phyloP scores from a whole-genome alignment of 2,797 vertebrate species.

The Oophaga sylvatica region DNA sequence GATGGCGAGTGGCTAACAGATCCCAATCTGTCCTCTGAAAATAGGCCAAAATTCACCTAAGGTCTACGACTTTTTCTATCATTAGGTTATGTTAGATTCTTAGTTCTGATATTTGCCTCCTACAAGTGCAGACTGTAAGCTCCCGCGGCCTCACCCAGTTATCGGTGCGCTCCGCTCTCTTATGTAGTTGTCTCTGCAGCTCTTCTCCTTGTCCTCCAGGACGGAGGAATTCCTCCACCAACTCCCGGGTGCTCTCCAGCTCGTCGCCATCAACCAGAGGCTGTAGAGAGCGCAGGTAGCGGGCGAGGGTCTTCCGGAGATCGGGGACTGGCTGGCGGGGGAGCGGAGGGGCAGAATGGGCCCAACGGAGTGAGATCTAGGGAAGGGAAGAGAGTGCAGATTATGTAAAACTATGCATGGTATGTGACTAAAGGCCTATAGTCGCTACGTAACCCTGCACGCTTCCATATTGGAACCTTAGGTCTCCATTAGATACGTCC shows the following conservation, averaged over 20 bases:
- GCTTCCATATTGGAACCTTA: no score
- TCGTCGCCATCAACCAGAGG: conserved; percentile 80
- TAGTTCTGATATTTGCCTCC: background rate
- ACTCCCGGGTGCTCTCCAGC: conserved; percentile 76
- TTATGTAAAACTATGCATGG: background rate
- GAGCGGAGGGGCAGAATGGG: conserved; percentile 66
- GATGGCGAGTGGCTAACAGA: background rate
- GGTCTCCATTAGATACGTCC: no score
- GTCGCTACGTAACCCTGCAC: no score
- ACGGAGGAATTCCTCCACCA: conserved; percentile 75
- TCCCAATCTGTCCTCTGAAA: background rate
- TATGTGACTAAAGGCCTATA: no score
- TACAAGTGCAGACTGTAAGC: background rate
- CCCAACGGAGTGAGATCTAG: conserved; percentile 17
- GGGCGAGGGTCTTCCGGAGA: conserved; percentile 76
- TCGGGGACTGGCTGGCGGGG: conserved; percentile 80
- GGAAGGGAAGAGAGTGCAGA: background rate
- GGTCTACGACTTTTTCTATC: background rate
- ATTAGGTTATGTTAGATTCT: no score
- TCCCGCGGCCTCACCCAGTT: conserved; percentile 77
- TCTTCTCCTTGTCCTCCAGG: conserved; percentile 73
- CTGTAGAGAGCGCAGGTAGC: conserved; percentile 79
- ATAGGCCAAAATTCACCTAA: background rate
- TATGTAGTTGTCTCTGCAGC: conserved; percentile 78
- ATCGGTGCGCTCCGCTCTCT: conserved; percentile 72